Percentiles rank a stretch among this genome's conserved stretches.
These are phyloP conservation scores for Pogonophryne albipinna DNA, from an alignment of 2,797 vertebrate genomes.

Conservation along the genomic window DNA sequence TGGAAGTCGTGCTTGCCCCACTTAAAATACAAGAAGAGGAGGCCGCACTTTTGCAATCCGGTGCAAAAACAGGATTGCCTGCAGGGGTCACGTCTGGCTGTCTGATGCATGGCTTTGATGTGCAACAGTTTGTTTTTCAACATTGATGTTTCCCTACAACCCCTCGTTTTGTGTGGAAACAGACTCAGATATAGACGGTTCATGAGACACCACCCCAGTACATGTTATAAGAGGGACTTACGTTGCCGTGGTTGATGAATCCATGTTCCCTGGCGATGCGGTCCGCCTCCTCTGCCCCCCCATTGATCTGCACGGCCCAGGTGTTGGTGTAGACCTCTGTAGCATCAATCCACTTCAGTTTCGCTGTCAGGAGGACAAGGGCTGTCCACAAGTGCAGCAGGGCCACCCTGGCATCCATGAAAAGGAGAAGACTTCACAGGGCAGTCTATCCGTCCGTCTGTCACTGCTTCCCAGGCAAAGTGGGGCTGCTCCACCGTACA, in stretches of 20 bases:
- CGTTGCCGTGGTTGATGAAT: constrained; percentile 92
- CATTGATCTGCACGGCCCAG: constrained; percentile 92
- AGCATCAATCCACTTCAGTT: constrained; percentile 65
- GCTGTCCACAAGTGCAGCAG: constrained; percentile 89
- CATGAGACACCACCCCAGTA: not conserved
- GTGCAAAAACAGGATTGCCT: constrained; percentile 45
- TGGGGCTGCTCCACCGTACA: constrained; percentile 64
- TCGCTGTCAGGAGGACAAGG: constrained; percentile 83
- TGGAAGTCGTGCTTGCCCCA: constrained; percentile 37
- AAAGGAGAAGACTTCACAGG: constrained; percentile 75
- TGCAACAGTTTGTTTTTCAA: constrained; percentile 22
- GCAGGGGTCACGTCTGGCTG: constrained; percentile 45
- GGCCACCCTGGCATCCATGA: constrained; percentile 93
- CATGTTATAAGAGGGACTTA: constrained; percentile 76
- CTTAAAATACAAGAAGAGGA: constrained; percentile 41
- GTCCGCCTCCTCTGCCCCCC: constrained; percentile 89
- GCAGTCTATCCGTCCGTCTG: constrained; percentile 64
- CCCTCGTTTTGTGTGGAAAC: not conserved
- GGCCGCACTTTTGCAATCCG: constrained; percentile 46
- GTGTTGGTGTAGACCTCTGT: constrained; percentile 93
- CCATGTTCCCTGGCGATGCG: constrained; percentile 91
- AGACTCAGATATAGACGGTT: not conserved
- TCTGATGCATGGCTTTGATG: constrained; percentile 53
- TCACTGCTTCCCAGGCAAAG: constrained; percentile 64
- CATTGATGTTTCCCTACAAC: constrained; percentile 16